A percentile compares a stretch with the other conserved stretches of the same genome.
Conservation (phyloP, 2,888 invertebrate species). For the Oligia latruncula region DNA sequence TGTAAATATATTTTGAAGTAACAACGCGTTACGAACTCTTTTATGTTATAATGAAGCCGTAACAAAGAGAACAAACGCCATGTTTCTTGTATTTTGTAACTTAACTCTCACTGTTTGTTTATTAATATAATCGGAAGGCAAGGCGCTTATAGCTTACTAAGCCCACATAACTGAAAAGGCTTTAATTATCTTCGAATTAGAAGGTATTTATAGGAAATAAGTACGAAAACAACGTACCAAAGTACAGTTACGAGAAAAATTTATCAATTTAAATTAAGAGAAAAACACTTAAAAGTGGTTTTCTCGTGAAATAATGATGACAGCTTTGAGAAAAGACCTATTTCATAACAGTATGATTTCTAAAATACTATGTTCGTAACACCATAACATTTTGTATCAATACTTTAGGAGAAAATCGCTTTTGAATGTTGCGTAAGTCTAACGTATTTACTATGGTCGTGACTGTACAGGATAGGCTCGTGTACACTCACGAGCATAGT, state of each 20-base stretch:
- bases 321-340: not conserved
- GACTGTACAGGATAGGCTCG: too few species aligned
- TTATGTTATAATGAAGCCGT: slow-evolving; percentile 18
- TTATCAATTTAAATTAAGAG: too few species aligned
- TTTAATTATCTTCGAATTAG: slow-evolving; percentile 21
- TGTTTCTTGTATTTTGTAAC: slow-evolving; percentile 41
- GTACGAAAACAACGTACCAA: not conserved
- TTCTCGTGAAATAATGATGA: not conserved
- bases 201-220: not conserved
- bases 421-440: too few species aligned
- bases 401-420: not conserved
- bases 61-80: slow-evolving; percentile 40
- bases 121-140: not conserved
- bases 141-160: not conserved
- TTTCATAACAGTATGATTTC: not conserved
- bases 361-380: not conserved
- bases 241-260: not conserved
- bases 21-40: slow-evolving; percentile 23
- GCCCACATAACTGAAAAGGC: not conserved
- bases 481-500: too few species aligned
- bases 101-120: not conserved
- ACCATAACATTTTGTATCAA: not conserved
- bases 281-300: not conserved
- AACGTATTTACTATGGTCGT: too few species aligned
- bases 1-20: slow-evolving; percentile 23